Evolutionary conservation across 2,888 invertebrate genomes (phyloP).

Genomic region (Mythimna ferrago): DNA sequence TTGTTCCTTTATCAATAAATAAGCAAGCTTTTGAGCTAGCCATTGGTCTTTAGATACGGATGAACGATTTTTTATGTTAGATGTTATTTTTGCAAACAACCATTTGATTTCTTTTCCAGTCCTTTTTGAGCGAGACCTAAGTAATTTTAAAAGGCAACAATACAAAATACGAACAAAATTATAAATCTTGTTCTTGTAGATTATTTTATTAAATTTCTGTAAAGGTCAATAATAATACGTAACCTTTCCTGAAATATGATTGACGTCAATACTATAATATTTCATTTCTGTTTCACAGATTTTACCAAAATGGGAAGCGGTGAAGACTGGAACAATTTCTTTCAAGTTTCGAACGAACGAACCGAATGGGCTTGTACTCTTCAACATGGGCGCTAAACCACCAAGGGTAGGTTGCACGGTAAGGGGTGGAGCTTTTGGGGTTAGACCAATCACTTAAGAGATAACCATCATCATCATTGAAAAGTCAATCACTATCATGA

Average conservation of each 20-base stretch:
- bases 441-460: conserved; percentile 77
- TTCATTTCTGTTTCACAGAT: conserved; percentile 89
- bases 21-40: conserved; percentile 15
- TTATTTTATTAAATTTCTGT: conserved; percentile 13
- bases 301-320: conserved; percentile 97
- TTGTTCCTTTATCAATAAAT: conserved; percentile 29
- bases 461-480: conserved; percentile 71
- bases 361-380: conserved; percentile 97
- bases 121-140: conserved; percentile 9
- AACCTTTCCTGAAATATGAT: neutral
- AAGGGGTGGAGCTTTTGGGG: conserved; percentile 91
- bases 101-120: neutral
- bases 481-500: conserved; percentile 52
- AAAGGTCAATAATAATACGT: conserved; percentile 1
- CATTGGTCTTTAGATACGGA: conserved; percentile 4
- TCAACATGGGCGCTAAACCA: conserved; percentile 96
- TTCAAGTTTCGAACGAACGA: conserved; percentile 99
- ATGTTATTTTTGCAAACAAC: conserved; percentile 11
- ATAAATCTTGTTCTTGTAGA: neutral
- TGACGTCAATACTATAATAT: neutral
- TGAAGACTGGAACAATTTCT: conserved; percentile 96
- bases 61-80: conserved; percentile 24
- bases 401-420: conserved; percentile 93
- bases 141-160: neutral
- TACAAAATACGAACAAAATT: conserved; percentile 2